A percentile compares a stretch with the other conserved stretches of the same genome.
phyloP scores from a whole-genome alignment of 2,888 invertebrate genomes.

The Strigamia transsilvanica region DNA sequence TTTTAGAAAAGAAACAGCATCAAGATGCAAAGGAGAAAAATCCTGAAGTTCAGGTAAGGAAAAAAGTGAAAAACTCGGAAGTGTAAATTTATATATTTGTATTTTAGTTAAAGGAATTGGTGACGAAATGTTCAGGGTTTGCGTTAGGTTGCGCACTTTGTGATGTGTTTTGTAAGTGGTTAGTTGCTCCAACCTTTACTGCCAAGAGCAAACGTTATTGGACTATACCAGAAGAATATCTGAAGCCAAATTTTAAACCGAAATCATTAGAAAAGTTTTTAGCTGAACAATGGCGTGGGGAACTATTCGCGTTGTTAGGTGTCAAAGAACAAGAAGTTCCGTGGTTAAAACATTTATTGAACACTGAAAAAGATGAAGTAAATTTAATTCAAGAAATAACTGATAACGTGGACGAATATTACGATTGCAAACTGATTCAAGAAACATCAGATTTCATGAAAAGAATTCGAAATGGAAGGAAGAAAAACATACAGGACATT shows the following conservation, averaged over 20 bases:
- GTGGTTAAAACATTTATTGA: background rate
- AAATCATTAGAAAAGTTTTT: background rate
- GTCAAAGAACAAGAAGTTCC: background rate
- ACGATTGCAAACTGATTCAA: background rate
- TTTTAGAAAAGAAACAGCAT: background rate
- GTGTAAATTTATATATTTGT: background rate
- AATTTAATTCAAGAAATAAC: background rate
- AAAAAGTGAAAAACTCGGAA: background rate
- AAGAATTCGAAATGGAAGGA: background rate
- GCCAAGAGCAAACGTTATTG: background rate
- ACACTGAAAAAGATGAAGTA: background rate
- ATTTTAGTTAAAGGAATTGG: background rate
- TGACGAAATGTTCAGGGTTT: conserved; percentile 2
- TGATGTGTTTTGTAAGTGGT: conserved; percentile 16
- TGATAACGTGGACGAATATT: background rate
- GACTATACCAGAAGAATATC: background rate
- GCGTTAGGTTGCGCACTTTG: conserved; percentile 3
- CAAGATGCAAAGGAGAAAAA: background rate
- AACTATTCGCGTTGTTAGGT: background rate
- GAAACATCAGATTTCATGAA: background rate
- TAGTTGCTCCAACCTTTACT: background rate
- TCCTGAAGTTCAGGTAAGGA: background rate
- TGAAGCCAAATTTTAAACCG: background rate
- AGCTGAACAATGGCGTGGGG: background rate
- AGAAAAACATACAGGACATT: background rate